Base-by-base conservation (phyloP, 1,140 invertebrate genomes). In the Cotesia vestalis region DNA sequence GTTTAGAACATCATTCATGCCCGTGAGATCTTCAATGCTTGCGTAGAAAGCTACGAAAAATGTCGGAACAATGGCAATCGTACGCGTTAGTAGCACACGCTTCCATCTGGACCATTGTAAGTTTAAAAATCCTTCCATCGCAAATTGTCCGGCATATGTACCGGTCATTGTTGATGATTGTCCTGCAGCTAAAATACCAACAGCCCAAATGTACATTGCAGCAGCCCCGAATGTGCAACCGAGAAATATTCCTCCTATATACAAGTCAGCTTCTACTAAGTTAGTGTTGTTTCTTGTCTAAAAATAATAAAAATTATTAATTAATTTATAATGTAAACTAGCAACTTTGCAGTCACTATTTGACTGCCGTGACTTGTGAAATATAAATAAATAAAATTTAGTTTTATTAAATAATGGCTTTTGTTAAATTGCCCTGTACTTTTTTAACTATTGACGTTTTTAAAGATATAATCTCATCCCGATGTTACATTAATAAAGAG, bases 81-180 rank as follows among this genome's bases (percentile, higher is more conserved):
- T 90, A 76, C 96, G 88, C 0, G 96, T 98, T 66, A 96, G 89
- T 4, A 97, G 84, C 4, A 97, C 94, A 87, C 96, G 85, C 81
- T 95, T 94, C 96, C 96, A 98, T 60, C 94, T 87, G 4, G 93
- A 90, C 95, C 95, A 97, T 80, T 92, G 91, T 8, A 98, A 87
- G 83, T 97, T 94, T 4, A 98, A 85, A 80, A 98, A 98, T 5
- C 96, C 96, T 90, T 94, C 92, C 92, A 94, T 93, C 0, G 91
- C 91, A 81, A 93, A 93, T 78, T 94, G 92, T 3, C 92, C 92
- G 4, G 92, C 90, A 79, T 93, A 94, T 3, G 92, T 93, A 35
- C 92, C 92, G 1, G 94, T 95, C 94, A 95, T 97, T 1, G 95
- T 97, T 12, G 94, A 96, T 77, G 93, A 94, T 83, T 97, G 95